A percentile compares a stretch with the other conserved stretches of the same genome.
These are phyloP conservation scores for Heteronetta atricapilla DNA, from an alignment of 2,113 vertebrate species.

Conservation along the genomic window DNA sequence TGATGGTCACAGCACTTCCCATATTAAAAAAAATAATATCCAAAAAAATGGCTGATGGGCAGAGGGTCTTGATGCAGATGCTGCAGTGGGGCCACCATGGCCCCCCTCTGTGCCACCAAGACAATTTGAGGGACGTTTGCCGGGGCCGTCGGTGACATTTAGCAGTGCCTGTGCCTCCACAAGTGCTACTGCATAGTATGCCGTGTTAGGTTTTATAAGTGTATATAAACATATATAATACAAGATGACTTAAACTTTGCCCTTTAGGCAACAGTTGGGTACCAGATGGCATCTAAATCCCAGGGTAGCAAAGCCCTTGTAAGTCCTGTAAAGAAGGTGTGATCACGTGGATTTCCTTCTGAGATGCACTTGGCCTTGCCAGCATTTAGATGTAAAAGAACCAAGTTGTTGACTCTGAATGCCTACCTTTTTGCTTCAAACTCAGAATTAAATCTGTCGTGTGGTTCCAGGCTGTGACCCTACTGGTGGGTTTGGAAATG, in stretches of 20 bases:
- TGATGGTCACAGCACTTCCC: background rate
- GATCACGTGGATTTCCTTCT: background rate
- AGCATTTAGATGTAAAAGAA: background rate
- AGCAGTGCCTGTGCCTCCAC: background rate
- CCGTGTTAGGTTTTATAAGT: background rate
- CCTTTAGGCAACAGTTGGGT: background rate
- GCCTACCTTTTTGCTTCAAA: background rate
- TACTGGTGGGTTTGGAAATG: background rate
- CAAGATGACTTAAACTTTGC: background rate
- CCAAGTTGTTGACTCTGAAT: background rate
- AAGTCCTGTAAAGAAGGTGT: background rate
- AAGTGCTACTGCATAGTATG: background rate
- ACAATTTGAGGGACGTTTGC: background rate
- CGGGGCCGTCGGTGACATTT: background rate
- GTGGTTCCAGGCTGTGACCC: background rate
- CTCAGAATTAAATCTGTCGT: background rate
- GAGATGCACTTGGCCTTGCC: background rate
- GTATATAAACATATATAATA: no score
- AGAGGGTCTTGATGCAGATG: background rate
- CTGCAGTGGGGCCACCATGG: no score
- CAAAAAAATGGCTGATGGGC: background rate
- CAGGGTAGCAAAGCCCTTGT: background rate
- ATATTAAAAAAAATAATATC: background rate
- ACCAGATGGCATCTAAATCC: background rate
- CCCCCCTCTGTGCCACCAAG: no score